A percentile compares a stretch with the other conserved stretches of the same genome.
These are phyloP conservation scores for Pollicipes pollicipes DNA, from an alignment of 1,140 invertebrate species.

Conservation along the genomic window DNA sequence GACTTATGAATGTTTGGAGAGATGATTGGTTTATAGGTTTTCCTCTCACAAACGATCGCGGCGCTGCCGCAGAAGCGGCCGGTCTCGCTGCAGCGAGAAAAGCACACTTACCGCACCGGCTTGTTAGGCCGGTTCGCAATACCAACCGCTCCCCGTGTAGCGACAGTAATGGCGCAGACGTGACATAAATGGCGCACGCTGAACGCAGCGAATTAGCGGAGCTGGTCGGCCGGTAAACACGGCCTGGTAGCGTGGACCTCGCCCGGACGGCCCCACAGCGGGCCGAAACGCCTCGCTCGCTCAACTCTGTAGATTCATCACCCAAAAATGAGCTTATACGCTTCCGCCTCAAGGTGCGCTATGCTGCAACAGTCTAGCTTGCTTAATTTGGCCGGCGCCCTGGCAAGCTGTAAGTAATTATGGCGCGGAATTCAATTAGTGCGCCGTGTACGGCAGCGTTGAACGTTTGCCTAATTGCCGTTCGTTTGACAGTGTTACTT, in stretches of 20 bases:
- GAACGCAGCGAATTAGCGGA: not conserved
- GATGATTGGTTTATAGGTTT: slow-evolving; percentile 1
- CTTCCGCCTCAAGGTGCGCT: too few relatives aligned
- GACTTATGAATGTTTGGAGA: not conserved
- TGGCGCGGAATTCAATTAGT: not conserved
- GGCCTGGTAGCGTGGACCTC: too few relatives aligned
- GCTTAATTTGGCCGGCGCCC: not conserved
- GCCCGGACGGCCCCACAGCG: too few relatives aligned
- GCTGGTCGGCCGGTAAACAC: not conserved
- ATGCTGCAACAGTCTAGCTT: not conserved
- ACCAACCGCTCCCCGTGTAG: too few relatives aligned
- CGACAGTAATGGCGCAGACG: not conserved
- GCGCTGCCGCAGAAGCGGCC: too few relatives aligned
- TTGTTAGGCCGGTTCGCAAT: too few relatives aligned
- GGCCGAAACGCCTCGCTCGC: not conserved
- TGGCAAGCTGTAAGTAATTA: not conserved
- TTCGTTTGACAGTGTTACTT: not conserved
- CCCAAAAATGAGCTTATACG: too few relatives aligned
- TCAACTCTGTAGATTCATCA: too few relatives aligned
- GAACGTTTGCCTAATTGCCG: not conserved
- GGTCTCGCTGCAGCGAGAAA: not conserved
- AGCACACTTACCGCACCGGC: not conserved
- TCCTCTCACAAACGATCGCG: not conserved
- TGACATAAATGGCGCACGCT: not conserved
- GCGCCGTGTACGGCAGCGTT: not conserved